Base-by-base conservation (phyloP, 2,113 vertebrate genomes). In the Ciconia stormi region DNA sequence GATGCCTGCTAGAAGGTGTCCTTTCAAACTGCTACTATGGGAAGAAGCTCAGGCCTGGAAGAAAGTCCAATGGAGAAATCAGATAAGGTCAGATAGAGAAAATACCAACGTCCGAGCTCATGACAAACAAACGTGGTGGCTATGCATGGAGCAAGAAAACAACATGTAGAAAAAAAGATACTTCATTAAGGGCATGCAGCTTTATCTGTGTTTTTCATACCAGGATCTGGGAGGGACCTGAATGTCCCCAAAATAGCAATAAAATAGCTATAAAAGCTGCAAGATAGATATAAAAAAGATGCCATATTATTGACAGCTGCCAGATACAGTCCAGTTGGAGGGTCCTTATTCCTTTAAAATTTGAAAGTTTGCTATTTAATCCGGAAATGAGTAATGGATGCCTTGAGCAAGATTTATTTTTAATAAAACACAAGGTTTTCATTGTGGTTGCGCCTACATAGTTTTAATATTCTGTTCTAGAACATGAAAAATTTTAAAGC, bases 361-460 rank as follows among this genome's bases (percentile, higher is more conserved):
- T 82, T 96, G 50, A 89, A 92, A 91, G 61, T 86, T 94, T 95
- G 81, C 50, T 90, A 34, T 95, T 88, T 87, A 93, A 66, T 86
- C 71, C 15, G 21, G 95, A 97, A 98, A 95, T 95, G 65, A 92
- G 74, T 93, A 98, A 96, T 92, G 46, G 79, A 79, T 94, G 47
- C 80, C 86, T 97, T 90, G 67, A 97, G 82, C 52, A 82, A 95
- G 70, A 69, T 38, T 93, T 91, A 70, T 82, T 97, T 98, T 97
- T 97, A 94, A 92, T 86, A 96, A 96, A 97, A 92, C 74, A 96
- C 89, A 94, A 95, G 72, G 47, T 96, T 97, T 97, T 96, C 66
- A 91, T 95, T 98, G 86, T 94, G 55, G 93, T 92, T 83, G 23
- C 1, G 16, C 46, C 82, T 96, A 74, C 30, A 30, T 61, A 38